Base-by-base conservation (phyloP, 2,113 vertebrate genomes). In the Procavia capensis region DNA sequence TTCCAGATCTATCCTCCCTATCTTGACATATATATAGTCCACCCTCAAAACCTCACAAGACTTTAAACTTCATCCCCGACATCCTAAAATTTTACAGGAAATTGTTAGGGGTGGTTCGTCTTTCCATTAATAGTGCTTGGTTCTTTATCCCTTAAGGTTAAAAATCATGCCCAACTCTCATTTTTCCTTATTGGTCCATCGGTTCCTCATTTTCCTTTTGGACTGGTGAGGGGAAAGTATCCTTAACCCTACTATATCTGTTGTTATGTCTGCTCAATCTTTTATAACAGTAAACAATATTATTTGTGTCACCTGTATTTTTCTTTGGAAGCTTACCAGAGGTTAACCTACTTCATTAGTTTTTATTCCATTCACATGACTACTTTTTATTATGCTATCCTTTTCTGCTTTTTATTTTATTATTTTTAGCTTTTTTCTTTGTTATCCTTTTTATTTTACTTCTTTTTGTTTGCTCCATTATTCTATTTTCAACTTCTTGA, bases 401-500 rank as follows among this genome's bases (percentile, higher is more conserved):
- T 9, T 83, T 70, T 91, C 45, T 72, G 31, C 31, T 85, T 90
- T 91, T 87, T 70, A n/a, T 89, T 95, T 90, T 87, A 91, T 89
- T 83, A 57, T 75, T 93, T 91, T 96, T 90, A 20, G 11, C 25
- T 94, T 96, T 91, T 43, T 79, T 75, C 54, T 93, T 66, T 93
- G 75, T 89, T 86, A 39, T 90, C 90, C 34, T 13, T 39, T 22
- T 91, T 68, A 78, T 50, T 61, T 57, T 82, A 17, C 20, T 59
- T 88, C 36, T 50, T 79, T 95, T 88, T 61, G 19, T 82, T 90
- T 74, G 41, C n/a, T 25, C 29, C 68, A 54, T 80, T 94, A 22
- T 89, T 79, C 63, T 76, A 34, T 87, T 89, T 92, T 95, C 81
- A 93, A 20, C 22, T 94, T 88, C 47, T 90, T 94, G 57, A 80